phyloP scores from a whole-genome alignment of 2,113 vertebrate genomes.

The Myiozetetes cayanensis region DNA sequence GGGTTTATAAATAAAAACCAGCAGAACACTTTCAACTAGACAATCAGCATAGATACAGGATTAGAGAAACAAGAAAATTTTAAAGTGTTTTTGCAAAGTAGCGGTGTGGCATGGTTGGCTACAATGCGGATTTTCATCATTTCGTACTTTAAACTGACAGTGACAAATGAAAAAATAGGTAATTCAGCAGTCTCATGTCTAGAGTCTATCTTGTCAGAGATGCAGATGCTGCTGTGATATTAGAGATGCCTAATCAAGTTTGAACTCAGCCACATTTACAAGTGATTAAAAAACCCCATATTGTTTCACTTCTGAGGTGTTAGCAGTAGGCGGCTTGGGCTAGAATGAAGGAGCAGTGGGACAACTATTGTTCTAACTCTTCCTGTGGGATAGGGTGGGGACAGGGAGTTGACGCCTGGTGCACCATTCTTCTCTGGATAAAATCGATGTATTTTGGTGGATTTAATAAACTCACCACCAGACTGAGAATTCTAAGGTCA shows the following conservation, averaged over 20 bases:
- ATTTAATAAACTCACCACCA: conserved; percentile 1
- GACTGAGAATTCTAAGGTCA: neutral
- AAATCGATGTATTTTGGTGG: neutral
- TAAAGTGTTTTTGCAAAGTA: neutral
- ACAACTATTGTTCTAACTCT: conserved; percentile 29
- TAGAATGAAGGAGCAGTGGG: neutral
- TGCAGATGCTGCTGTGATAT: neutral
- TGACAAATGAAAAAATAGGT: neutral
- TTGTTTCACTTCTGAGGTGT: neutral
- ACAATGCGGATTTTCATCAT: neutral
- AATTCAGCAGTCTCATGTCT: neutral
- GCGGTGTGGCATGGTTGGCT: neutral
- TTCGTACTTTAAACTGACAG: neutral
- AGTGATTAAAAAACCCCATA: neutral
- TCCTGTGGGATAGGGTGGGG: conserved; percentile 58
- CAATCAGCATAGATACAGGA: neutral
- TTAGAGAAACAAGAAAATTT: neutral
- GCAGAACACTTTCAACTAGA: neutral
- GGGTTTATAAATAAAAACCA: neutral
- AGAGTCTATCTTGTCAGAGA: neutral
- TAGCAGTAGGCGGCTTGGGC: neutral
- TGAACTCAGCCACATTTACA: neutral
- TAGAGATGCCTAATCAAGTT: neutral
- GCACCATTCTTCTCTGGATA: conserved; percentile 7
- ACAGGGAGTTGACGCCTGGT: neutral